Percentiles rank a stretch among this genome's conserved stretches.
Conservation (phyloP, 2,797 vertebrate genomes). For the Helicolenus hilgendorfi region DNA sequence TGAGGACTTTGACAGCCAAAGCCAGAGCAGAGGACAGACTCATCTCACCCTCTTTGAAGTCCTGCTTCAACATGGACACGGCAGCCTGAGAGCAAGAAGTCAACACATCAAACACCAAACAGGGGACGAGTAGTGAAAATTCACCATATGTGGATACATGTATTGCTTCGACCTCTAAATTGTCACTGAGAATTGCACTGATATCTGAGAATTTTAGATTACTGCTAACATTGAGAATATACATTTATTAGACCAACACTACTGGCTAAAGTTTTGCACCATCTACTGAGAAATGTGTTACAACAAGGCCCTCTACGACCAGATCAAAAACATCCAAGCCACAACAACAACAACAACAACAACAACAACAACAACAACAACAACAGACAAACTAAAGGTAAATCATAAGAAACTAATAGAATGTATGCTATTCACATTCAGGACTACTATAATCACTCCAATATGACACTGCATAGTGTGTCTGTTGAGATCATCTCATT, state of each 20-base stretch:
- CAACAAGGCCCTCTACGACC: neutral
- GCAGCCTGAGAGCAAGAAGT: conserved; percentile 90
- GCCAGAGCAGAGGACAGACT: conserved; percentile 95
- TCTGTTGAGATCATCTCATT: neutral
- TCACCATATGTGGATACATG: neutral
- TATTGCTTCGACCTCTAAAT: neutral
- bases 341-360: neutral
- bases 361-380: neutral
- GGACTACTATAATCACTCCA: neutral
- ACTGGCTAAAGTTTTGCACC: neutral
- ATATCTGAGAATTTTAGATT: neutral
- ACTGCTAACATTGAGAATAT: neutral
- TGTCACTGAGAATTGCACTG: neutral
- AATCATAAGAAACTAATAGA: neutral
- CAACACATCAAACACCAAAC: neutral
- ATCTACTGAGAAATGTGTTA: neutral
- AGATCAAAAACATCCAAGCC: neutral
- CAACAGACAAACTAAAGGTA: no score
- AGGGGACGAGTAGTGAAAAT: neutral
- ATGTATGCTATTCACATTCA: neutral
- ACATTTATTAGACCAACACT: neutral
- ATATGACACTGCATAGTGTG: neutral
- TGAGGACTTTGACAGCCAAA: conserved; percentile 97
- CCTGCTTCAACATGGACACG: conserved; percentile 99
- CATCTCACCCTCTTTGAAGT: conserved; percentile 99